A percentile compares a stretch with the other conserved stretches of the same genome.
Evolutionary conservation across 2,888 invertebrate genomes (phyloP).

Genomic region (Lutraria lutraria): DNA sequence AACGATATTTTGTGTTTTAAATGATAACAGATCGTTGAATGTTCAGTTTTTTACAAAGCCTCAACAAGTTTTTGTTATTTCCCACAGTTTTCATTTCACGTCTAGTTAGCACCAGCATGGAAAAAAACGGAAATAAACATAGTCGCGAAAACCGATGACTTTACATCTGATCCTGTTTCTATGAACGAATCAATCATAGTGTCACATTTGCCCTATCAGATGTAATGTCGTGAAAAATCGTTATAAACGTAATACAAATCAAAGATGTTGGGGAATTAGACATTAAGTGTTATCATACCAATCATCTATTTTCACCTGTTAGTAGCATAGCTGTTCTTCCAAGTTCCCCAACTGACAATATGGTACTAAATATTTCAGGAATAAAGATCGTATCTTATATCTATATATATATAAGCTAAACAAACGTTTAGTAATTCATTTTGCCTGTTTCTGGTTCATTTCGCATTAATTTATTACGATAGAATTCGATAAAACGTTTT

Average conservation of each 20-base stretch:
- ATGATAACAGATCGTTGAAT: not conserved
- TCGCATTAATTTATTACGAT: conserved; percentile 31
- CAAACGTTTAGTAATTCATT: conserved; percentile 30
- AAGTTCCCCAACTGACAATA: conserved; percentile 32
- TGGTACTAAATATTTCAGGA: conserved; percentile 32
- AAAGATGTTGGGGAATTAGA: conserved; percentile 41
- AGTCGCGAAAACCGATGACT: conserved; percentile 12
- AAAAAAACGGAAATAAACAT: not conserved
- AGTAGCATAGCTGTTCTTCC: conserved; percentile 30
- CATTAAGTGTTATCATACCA: conserved; percentile 37
- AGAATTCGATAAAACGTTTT: conserved; percentile 26
- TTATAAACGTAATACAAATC: conserved; percentile 44
- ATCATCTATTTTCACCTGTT: conserved; percentile 43
- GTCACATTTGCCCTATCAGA: conserved; percentile 38
- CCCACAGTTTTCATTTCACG: not conserved
- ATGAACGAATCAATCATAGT: conserved; percentile 40
- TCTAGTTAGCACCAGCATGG: not conserved
- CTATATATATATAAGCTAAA: conserved; percentile 21
- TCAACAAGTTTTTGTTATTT: not conserved
- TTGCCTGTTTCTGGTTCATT: conserved; percentile 31
- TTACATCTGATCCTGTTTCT: conserved; percentile 24
- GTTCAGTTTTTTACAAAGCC: not conserved
- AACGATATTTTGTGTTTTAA: not conserved
- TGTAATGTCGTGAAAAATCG: conserved; percentile 38
- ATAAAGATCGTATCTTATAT: conserved; percentile 8